phyloP scores from a whole-genome alignment of 1,140 invertebrate genomes.

The Tribolium madens region DNA sequence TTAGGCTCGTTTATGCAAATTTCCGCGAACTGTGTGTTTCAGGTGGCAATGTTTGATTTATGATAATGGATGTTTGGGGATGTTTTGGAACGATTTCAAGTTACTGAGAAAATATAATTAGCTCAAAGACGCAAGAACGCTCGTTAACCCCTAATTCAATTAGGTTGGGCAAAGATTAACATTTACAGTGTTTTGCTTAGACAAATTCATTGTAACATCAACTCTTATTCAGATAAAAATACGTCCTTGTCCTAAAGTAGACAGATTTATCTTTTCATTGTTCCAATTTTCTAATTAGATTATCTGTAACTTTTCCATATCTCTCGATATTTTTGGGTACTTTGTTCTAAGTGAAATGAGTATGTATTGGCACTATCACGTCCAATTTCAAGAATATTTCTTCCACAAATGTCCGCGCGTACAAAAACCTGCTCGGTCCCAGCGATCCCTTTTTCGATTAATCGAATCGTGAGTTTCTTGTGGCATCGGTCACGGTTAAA shows the following conservation, averaged over 20 bases:
- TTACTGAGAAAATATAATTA: neutral
- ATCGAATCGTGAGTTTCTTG: conserved; percentile 32
- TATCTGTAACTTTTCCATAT: neutral
- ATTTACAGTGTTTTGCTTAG: neutral
- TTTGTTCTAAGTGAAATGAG: neutral
- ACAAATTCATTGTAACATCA: neutral
- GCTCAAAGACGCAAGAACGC: neutral
- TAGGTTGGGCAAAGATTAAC: neutral
- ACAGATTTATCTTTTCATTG: neutral
- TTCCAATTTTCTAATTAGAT: neutral
- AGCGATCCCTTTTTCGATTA: conserved; percentile 6
- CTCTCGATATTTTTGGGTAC: no score
- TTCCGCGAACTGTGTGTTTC: neutral
- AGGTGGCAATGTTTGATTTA: conserved; percentile 22
- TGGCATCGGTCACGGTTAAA: conserved; percentile 25
- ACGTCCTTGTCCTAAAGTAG: neutral
- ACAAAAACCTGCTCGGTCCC: neutral
- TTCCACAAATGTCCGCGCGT: neutral
- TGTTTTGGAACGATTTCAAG: no score
- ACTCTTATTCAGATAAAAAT: neutral
- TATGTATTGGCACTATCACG: neutral
- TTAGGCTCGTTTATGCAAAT: conserved; percentile 8
- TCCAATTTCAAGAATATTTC: neutral
- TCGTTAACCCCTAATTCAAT: neutral
- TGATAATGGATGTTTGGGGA: neutral